These are phyloP conservation scores for Atherinomorus stipes DNA, from an alignment of 2,113 vertebrate species.

Conservation along the genomic window DNA sequence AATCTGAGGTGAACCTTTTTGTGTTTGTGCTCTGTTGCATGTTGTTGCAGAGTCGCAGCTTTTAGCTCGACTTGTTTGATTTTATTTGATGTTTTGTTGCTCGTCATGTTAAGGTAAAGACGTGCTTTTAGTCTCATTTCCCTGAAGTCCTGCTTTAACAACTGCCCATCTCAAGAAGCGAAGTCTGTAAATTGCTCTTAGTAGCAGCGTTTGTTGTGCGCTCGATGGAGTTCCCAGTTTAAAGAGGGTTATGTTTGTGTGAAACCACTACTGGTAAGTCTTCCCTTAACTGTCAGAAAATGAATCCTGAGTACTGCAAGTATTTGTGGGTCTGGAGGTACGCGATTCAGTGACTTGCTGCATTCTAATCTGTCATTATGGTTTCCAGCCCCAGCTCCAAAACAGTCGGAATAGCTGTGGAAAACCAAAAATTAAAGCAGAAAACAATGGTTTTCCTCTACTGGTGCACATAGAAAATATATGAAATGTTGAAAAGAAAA, in stretches of 20 bases:
- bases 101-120: slow-evolving; percentile 2
- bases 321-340: neutral
- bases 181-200: neutral
- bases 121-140: slow-evolving; percentile 1
- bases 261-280: neutral
- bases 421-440: too few species aligned
- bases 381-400: too few species aligned
- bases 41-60: neutral
- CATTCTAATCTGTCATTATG: neutral
- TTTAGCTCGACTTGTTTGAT: neutral
- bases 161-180: neutral
- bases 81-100: neutral
- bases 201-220: too few species aligned
- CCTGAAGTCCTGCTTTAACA: neutral
- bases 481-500: too few species aligned
- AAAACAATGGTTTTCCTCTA: too few species aligned
- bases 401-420: too few species aligned
- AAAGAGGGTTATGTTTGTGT: neutral
- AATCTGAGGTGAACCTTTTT: neutral
- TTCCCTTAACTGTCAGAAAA: neutral
- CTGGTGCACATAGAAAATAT: too few species aligned
- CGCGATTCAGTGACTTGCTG: neutral
- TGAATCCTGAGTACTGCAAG: neutral
- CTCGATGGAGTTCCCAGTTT: neutral
- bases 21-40: neutral